Evolutionary conservation across 2,888 invertebrate species (phyloP).

Genomic region (Drosophila prostipennis): DNA sequence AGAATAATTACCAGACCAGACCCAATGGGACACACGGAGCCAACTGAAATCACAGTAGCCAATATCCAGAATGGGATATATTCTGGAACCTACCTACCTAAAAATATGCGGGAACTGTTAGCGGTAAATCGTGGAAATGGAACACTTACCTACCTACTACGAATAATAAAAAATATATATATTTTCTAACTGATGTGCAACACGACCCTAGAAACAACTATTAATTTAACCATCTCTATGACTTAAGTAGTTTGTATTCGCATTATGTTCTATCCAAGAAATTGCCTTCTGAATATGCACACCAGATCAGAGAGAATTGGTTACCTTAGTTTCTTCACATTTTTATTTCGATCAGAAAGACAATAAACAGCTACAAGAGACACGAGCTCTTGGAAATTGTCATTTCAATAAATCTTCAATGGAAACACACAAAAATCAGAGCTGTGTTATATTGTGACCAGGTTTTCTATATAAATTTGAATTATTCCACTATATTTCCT

Average conservation of each 20-base stretch:
- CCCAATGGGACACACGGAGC: constrained; percentile 5
- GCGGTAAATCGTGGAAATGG: constrained; percentile 4
- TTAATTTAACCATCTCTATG: constrained; percentile 22
- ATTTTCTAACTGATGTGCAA: constrained; percentile 34
- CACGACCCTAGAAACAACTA: constrained; percentile 17
- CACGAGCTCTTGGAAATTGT: constrained; percentile 56
- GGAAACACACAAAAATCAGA: constrained; percentile 50
- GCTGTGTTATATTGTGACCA: constrained; percentile 69
- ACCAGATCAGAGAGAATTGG: constrained; percentile 29
- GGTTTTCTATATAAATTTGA: constrained; percentile 56
- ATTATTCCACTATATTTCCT: constrained; percentile 38
- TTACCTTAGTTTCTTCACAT: constrained; percentile 6
- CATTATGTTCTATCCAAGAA: constrained; percentile 57
- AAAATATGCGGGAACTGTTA: constrained; percentile 15
- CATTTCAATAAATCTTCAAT: constrained; percentile 53
- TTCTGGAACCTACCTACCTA: constrained; percentile 46
- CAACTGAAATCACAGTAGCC: constrained; percentile 30
- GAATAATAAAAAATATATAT: constrained; percentile 17
- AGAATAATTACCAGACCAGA: constrained; percentile 4
- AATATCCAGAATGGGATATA: constrained; percentile 12
- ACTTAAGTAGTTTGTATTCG: constrained; percentile 24
- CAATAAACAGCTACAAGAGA: constrained; percentile 59
- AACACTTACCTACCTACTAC: constrained; percentile 41
- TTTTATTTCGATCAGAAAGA: constrained; percentile 60
- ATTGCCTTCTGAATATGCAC: constrained; percentile 68